Conservation (phyloP, 2,113 vertebrate species). For the Pollimyrus isidori region DNA sequence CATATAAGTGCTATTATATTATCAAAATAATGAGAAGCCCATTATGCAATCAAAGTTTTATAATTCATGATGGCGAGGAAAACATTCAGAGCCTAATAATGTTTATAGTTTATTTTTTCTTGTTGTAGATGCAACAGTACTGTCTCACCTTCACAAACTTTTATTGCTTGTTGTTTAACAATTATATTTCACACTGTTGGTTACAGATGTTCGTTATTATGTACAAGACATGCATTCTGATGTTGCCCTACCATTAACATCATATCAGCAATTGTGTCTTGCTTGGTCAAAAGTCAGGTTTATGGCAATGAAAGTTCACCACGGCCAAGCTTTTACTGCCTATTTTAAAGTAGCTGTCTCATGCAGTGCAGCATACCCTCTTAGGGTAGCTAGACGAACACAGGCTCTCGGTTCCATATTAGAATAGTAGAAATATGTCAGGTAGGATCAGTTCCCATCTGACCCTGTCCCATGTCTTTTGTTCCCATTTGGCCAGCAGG, state of each 20-base stretch:
- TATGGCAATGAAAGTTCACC: neutral
- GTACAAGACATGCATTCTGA: neutral
- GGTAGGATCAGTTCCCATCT: neutral
- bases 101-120: neutral
- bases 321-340: neutral
- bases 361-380: neutral
- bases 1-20: neutral
- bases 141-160: neutral
- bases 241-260: neutral
- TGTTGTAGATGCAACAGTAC: neutral
- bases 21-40: neutral
- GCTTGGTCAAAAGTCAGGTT: constrained; percentile 1
- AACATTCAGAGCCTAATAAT: neutral
- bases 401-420: neutral
- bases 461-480: neutral
- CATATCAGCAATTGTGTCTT: neutral
- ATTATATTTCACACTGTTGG: neutral
- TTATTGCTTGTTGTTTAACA: neutral
- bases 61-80: neutral
- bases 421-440: neutral
- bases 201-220: neutral
- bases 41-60: neutral
- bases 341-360: neutral
- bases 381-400: neutral
- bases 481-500: neutral